A percentile compares a stretch with the other conserved stretches of the same genome.
phyloP scores from a whole-genome alignment of 2,888 invertebrate species.

The Xestia c-nigrum region DNA sequence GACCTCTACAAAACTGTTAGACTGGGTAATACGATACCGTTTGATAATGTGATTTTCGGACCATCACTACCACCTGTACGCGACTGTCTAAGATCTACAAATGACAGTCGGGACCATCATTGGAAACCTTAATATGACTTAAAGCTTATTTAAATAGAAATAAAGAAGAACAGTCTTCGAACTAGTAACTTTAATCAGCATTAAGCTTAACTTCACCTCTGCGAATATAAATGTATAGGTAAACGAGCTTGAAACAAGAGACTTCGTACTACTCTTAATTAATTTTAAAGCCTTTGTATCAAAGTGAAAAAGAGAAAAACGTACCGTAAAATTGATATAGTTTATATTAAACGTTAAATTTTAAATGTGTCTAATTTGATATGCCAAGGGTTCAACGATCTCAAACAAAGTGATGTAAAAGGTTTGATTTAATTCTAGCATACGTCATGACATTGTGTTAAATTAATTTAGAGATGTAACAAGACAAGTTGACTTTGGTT shows the following conservation, averaged over 20 bases:
- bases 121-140: neutral
- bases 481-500: neutral
- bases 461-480: conserved; percentile 29
- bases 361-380: conserved; percentile 15
- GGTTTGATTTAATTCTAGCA: conserved; percentile 40
- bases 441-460: neutral
- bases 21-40: too few relatives aligned
- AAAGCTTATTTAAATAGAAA: neutral
- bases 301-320: neutral
- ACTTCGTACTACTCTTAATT: conserved; percentile 5
- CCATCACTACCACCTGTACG: too few relatives aligned
- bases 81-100: too few relatives aligned
- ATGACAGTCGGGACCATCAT: neutral
- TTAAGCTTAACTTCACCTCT: neutral
- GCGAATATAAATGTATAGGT: neutral
- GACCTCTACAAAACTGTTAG: too few relatives aligned
- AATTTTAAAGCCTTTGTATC: conserved; percentile 7
- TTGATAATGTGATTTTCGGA: too few relatives aligned
- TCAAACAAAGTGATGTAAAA: conserved; percentile 10
- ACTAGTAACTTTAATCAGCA: neutral
- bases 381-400: neutral
- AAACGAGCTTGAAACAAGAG: neutral
- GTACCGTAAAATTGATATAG: neutral
- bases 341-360: neutral
- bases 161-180: neutral